Percentiles rank a stretch among this genome's conserved stretches.
These are phyloP conservation scores for Pterois miles DNA, from an alignment of 2,797 vertebrate species.

Conservation along the genomic window DNA sequence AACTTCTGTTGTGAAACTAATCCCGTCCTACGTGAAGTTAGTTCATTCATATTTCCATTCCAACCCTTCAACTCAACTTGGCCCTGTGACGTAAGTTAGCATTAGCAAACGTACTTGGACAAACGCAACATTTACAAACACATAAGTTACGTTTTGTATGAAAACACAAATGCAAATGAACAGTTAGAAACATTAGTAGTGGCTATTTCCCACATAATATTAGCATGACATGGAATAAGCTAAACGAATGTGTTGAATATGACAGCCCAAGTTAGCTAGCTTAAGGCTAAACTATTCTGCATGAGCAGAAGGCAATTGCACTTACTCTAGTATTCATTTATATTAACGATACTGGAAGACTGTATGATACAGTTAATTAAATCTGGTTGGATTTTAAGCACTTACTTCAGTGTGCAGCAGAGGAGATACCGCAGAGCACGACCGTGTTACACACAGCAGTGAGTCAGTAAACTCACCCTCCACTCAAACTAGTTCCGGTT, in stretches of 20 bases:
- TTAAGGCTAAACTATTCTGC: background rate
- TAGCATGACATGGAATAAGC: background rate
- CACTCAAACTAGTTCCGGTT: background rate
- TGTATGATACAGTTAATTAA: accelerated
- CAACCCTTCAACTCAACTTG: background rate
- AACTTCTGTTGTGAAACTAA: background rate
- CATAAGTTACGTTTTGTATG: background rate
- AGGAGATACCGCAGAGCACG: background rate
- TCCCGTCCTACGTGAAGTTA: background rate
- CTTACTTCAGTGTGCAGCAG: constrained; percentile 43
- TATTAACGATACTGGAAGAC: background rate
- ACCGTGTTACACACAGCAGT: background rate
- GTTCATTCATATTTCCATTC: background rate
- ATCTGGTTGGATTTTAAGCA: accelerated
- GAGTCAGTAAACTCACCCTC: background rate
- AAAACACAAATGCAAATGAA: accelerated
- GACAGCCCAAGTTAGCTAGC: constrained; percentile 21
- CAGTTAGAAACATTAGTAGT: accelerated
- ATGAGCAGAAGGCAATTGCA: accelerated
- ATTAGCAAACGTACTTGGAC: constrained; percentile 18
- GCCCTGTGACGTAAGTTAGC: constrained; percentile 19
- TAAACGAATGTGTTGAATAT: background rate
- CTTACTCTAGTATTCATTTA: background rate
- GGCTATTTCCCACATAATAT: accelerated
- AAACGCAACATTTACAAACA: background rate